Evolutionary conservation across 2,797 vertebrate genomes (phyloP), one percentile per base, ranked within the genome.

Genomic region (Sylvia borin): DNA sequence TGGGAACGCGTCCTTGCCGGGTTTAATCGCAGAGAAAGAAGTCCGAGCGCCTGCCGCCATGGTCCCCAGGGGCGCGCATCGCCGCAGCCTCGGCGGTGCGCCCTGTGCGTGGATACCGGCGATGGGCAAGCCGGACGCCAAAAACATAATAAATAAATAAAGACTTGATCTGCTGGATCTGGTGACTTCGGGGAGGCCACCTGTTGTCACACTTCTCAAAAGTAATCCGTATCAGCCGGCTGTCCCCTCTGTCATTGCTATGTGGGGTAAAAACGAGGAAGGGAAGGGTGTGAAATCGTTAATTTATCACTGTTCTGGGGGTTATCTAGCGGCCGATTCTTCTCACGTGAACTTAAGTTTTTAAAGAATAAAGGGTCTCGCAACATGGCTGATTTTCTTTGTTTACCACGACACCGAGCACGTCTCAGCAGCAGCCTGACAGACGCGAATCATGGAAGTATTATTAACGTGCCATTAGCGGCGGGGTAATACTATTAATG

Each of bases 311-410:
- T 67, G 5, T 55, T 2, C 15, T 1, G 34, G 29, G 48, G 22
- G 25, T 34, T 57, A 61, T 47, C 55, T 8, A 11, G 60, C 4
- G 2, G 31, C 31, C 24, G 10, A 27, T 76, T 12, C n/a, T 34
- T 68, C 76, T 53, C 70, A 55, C 7, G 11, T 16, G 54, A 48
- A 67, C 25, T 20, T 16, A 40, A 73, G 77, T 58, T 90, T 67
- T 64, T 79, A 34, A 74, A 62, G 60, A 71, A 68, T 68, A 40
- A 40, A 80, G 54, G 64, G 34, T 58, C 75, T 92, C n/a, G 19
- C 62, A 85, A 72, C 64, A 92, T 78, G 86, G 80, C 80, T 95
- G 86, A 51, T 68, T 61, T 68, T 92, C 75, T 93, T 97, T 96
- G 85, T 94, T 96, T 92, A 67, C 43, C 50, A 1, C 10, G 27